These are phyloP conservation scores for Clistopyga incitator DNA, from an alignment of 2,888 invertebrate species.

Conservation along the genomic window DNA sequence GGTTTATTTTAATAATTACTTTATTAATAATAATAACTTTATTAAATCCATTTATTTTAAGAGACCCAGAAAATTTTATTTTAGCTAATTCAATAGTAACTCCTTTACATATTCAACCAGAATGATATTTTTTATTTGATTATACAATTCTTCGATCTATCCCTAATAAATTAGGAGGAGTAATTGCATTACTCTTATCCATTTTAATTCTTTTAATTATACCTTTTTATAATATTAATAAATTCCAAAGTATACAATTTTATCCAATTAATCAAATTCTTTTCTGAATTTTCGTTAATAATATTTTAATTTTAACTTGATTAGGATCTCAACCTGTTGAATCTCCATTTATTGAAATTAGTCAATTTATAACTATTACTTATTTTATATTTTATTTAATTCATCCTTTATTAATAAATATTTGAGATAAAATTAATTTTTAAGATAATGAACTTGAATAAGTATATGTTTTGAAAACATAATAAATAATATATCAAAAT, in stretches of 20 bases:
- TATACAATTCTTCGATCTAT: slow-evolving; percentile 93
- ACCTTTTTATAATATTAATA: slow-evolving; percentile 86
- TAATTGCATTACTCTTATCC: slow-evolving; percentile 88
- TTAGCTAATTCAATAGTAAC: slow-evolving; percentile 89
- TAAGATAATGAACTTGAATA: slow-evolving; percentile 86
- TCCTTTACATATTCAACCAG: slow-evolving; percentile 92
- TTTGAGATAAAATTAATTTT: slow-evolving; percentile 71
- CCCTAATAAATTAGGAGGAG: slow-evolving; percentile 92
- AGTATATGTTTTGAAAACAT: slow-evolving; percentile 90
- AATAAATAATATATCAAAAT: slow-evolving; percentile 72
- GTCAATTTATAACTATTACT: slow-evolving; percentile 76
- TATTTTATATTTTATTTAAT: slow-evolving; percentile 79
- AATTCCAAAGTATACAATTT: slow-evolving; percentile 87
- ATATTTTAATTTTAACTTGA: slow-evolving; percentile 83
- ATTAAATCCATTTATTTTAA: slow-evolving; percentile 87
- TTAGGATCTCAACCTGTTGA: slow-evolving; percentile 84
- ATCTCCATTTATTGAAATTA: slow-evolving; percentile 80
- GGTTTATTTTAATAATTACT: slow-evolving; percentile 86
- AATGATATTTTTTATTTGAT: slow-evolving; percentile 94
- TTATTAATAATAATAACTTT: slow-evolving; percentile 84
- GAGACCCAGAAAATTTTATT: slow-evolving; percentile 91
- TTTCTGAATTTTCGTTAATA: slow-evolving; percentile 81
- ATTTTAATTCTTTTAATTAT: slow-evolving; percentile 89
- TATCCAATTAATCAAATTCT: slow-evolving; percentile 84
- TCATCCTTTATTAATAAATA: slow-evolving; percentile 68